A percentile compares a stretch with the other conserved stretches of the same genome.
These are phyloP conservation scores for Hemichromis elongatus DNA, from an alignment of 2,113 vertebrate genomes.

Conservation along the genomic window DNA sequence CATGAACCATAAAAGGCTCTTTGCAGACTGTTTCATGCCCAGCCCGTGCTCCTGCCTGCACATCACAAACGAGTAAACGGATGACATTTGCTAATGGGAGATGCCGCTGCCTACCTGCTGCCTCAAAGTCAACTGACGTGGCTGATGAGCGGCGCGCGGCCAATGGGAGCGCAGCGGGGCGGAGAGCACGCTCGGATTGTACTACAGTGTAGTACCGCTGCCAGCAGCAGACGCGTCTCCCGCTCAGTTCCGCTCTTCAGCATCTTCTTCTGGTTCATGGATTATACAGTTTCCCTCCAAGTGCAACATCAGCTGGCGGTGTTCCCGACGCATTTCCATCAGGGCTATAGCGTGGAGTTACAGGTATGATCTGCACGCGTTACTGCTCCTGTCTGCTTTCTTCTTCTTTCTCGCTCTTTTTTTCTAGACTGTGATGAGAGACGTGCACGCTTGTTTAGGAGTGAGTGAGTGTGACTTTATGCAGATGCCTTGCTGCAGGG, in stretches of 20 bases:
- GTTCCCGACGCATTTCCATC: conserved; percentile 65
- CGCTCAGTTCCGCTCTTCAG: conserved; percentile 25
- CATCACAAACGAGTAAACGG: neutral
- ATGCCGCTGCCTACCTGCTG: neutral
- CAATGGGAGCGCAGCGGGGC: conserved; percentile 69
- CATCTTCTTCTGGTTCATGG: conserved; percentile 66
- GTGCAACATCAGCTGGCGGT: conserved; percentile 73
- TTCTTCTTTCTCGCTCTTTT: neutral
- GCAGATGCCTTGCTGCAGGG: conserved; percentile 19
- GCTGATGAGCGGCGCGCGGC: conserved; percentile 37
- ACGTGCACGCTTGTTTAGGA: neutral
- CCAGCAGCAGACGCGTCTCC: conserved; percentile 46
- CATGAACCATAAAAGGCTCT: neutral
- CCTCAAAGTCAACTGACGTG: neutral
- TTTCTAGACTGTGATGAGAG: neutral
- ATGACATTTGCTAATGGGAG: neutral
- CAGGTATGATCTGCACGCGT: conserved; percentile 60
- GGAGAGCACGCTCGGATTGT: conserved; percentile 56
- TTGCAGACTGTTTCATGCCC: neutral
- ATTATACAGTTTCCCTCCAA: conserved; percentile 75
- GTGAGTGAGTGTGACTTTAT: conserved; percentile 28
- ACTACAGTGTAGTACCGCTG: conserved; percentile 50
- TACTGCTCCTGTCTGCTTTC: neutral
- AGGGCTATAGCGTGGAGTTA: conserved; percentile 73
- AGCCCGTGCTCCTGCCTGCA: neutral